Evolutionary conservation across 2,888 invertebrate genomes (phyloP).

Genomic region (Lasioglossum marginatum): DNA sequence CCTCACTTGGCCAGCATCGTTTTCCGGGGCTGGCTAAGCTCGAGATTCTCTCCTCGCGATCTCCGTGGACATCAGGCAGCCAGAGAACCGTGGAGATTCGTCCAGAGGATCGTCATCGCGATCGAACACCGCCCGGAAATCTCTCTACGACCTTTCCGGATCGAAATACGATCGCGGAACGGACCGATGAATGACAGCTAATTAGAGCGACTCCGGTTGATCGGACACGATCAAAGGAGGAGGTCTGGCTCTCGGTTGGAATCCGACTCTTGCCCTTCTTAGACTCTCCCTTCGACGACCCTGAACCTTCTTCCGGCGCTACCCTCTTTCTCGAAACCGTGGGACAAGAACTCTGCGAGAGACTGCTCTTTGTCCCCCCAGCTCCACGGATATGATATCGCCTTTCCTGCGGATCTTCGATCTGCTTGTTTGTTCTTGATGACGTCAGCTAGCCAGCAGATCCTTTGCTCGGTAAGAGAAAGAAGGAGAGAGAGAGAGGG

Average conservation of each 20-base stretch:
- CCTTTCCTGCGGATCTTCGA: constrained; percentile 48
- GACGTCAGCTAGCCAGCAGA: constrained; percentile 65
- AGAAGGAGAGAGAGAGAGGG: background rate
- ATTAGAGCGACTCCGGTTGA: constrained; percentile 35
- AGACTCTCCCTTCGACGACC: background rate
- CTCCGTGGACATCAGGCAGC: constrained; percentile 54
- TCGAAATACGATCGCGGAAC: background rate
- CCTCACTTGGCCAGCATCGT: constrained; percentile 59
- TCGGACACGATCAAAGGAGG: background rate
- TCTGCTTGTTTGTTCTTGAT: constrained; percentile 66
- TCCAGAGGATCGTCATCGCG: constrained; percentile 45
- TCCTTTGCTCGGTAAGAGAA: constrained; percentile 28
- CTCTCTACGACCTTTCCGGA: background rate
- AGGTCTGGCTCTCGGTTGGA: constrained; percentile 17
- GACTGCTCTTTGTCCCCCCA: background rate
- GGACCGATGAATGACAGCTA: constrained; percentile 24
- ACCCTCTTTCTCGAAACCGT: background rate
- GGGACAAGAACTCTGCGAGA: background rate
- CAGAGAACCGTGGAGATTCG: constrained; percentile 21
- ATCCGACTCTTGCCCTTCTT: constrained; percentile 31
- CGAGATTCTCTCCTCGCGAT: background rate
- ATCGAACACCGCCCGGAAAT: background rate
- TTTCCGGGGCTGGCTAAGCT: constrained; percentile 11
- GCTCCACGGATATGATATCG: constrained; percentile 58
- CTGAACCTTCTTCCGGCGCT: background rate